Base-by-base conservation (phyloP, 2,113 vertebrate genomes). In the Scytalopus superciliaris region DNA sequence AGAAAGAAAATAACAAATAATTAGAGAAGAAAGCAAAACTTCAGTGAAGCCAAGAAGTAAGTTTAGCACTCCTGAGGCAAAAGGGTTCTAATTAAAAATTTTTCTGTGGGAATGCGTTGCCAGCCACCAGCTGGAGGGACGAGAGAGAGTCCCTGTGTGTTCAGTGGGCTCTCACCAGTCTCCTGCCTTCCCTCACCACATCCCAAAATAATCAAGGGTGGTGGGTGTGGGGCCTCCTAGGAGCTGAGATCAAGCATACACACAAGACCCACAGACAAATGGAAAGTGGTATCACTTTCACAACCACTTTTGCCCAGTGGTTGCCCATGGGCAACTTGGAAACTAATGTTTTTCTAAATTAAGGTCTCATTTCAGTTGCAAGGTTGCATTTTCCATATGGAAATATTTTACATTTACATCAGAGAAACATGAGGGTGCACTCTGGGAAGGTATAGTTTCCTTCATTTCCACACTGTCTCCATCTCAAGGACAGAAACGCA, bases 11-110 rank as follows among this genome's bases (percentile, higher is more conserved):
- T 53, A 79, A 50, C 18, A 85, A 79, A 62, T 66, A 77, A 50
- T 90, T 77, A 74, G 42, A 24, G 72, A 67, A 77, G 78, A 94
- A 90, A 96, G 35, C 1, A 8, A 93, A 97, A 84, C 56, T 89
- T 74, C 55, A 39, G 27, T 47, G 69, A 82, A 70, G 60, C 31
- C 63, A 55, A 35, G 75, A 89, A 87, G 19, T 33, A 90, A 84
- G 44, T 85, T 88, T 70, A 69, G 19, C n/a, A 35, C 25, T 93
- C 45, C 50, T 1, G 3, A 90, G 47, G 86, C 47, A 84, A 88
- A 81, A 77, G 19, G 35, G 84, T 94, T 78, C 73, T 90, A 81
- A 90, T 83, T 72, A 73, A 74, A 49, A 21, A 6, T 64, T 59
- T 85, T 57, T 30, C 39, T 55, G 72, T 89, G 72, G 45, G 52